Evolutionary conservation across 2,797 vertebrate species (phyloP), one percentile per base, ranked within the genome.

Genomic region (Gambelia wislizenii): DNA sequence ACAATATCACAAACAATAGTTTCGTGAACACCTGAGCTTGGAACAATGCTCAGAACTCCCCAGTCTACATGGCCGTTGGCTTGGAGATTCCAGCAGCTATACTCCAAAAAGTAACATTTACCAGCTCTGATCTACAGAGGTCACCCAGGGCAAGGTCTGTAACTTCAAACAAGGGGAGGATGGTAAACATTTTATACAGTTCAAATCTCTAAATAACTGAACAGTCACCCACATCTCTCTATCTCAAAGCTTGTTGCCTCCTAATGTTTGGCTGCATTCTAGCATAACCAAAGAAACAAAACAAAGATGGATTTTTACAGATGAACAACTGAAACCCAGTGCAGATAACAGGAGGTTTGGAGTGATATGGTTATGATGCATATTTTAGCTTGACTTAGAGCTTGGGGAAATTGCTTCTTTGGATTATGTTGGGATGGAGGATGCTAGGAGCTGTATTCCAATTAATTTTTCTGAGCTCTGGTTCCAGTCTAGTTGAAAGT

Each of bases 181-280:
- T 42, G 39, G 14, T 80, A 74, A 80, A 85, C 33, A 52, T 89
- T 85, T 75, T 80, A 54, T 42, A 81, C 54, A 74, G 81, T 72
- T 85, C 67, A 80, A 39, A 80, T 61, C 27, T 42, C 67, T 80
- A 27, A 39, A 47, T 81, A 72, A 56, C 42, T 61, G 16, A 39
- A 52, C 22, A 82, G 52, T 61, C 22, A 84, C 36, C 22, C 30
- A 56, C 52, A 69, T 74, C 54, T 79, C 49, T 74, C 3, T 33
- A 6, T 30, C 72, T 74, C 33, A 25, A 49, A 49, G 52, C 44
- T 56, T 36, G 27, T 49, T 76, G 22, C 47, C 61, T 64, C 59
- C 47, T 44, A 77, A 22, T 2, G 2, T 59, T 61, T 44, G n/a
- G 69, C 12, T 56, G 36, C 12, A n/a, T 56, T 81, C 25, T 74